These are phyloP conservation scores for Zeugodacus cucurbitae DNA, from an alignment of 1,140 invertebrate genomes.

Conservation along the genomic window DNA sequence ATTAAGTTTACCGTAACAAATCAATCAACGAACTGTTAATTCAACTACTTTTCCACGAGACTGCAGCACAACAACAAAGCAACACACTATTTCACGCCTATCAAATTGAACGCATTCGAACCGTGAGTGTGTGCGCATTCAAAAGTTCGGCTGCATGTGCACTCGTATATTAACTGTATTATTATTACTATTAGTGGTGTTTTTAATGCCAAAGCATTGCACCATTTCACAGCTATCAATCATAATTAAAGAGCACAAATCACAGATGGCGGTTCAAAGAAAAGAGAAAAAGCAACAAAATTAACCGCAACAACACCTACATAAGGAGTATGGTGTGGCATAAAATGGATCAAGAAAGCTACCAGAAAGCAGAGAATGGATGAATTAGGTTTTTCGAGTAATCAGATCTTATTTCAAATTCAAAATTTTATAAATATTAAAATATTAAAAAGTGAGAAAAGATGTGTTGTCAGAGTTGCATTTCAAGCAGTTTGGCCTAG, in stretches of 20 bases:
- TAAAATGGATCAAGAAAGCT: not conserved
- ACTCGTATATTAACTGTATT: not conserved
- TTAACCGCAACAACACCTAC: not conserved
- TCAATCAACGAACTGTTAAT: slow-evolving; percentile 11
- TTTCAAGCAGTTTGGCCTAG: too few species aligned
- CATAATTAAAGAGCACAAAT: not conserved
- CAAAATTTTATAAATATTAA: too few species aligned
- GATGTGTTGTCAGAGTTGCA: too few species aligned
- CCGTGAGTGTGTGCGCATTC: not conserved
- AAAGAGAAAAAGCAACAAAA: not conserved
- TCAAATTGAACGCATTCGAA: not conserved
- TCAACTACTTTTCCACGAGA: not conserved
- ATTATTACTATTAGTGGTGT: not conserved
- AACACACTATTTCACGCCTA: not conserved
- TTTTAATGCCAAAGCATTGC: not conserved
- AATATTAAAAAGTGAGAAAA: too few species aligned
- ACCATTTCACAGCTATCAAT: not conserved
- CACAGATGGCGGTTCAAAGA: not conserved
- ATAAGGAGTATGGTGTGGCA: not conserved
- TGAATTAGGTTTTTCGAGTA: too few species aligned
- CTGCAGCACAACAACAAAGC: not conserved
- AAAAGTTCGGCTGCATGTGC: not conserved
- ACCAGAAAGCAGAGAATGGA: not conserved
- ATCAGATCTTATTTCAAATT: too few species aligned
- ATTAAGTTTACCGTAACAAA: not conserved